Base-by-base conservation (phyloP, 2,113 vertebrate species). In the Polyodon spathula region DNA sequence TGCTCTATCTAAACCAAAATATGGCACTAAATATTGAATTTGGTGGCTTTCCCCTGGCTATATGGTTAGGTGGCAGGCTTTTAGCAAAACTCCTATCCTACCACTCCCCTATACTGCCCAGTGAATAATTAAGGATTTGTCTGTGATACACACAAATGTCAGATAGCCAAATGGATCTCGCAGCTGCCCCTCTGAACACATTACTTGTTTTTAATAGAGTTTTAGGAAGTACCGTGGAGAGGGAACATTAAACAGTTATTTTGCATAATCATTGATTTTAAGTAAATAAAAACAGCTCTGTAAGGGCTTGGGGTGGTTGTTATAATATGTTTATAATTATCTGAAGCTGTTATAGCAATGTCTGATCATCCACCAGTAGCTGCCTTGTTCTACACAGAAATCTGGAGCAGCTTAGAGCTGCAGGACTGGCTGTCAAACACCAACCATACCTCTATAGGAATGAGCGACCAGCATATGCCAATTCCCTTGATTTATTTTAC, bases 1-100 rank as follows among this genome's bases (percentile, higher is more conserved):
- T 61, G 37, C 58, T 66, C 77, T 74, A 66, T 38, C 68, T 68
- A 68, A 66, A 78, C 73, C 76, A 67, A 80, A 82, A 85, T n/a
- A 84, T 81, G 80, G 73, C 78, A 84, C 78, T 76, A 78, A 77
- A 64, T 27, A 27, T 3, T 27, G 27, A 27, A 27, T 27, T 27
- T 27, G 27, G 27, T 27, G 27, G 27, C 27, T 27, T 27, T 27
- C 27, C 27, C 27, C 27, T 27, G 27, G 27, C 27, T 27, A 27
- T 2, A 27, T 27, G 27, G 27, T 27, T 27, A 27, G 27, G 27
- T 27, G 27, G 1, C 27, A 27, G 27, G 27, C 27, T 27, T 27
- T 27, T 3, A 27, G 27, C 27, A 27, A 27, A 27, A 27, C 27
- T 27, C 27, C 27, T 27, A 27, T 1, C 27, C 27, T 27, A 44